Base-by-base conservation (phyloP, 2,888 invertebrate genomes). In the Leptopilina myrica region DNA sequence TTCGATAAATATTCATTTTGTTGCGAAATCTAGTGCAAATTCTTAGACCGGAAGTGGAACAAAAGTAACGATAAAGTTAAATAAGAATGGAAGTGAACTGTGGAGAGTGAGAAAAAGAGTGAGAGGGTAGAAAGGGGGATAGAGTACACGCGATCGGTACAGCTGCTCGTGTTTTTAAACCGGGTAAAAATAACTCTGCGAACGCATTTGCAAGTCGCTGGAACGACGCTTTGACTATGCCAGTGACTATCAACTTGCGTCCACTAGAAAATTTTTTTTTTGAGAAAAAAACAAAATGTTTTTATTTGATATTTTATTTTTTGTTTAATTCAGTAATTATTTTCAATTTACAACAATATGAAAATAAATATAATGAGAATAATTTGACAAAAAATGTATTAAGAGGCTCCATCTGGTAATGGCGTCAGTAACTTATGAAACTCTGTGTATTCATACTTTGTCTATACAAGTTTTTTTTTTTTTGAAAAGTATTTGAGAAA, bases 201-300 rank as follows among this genome's bases (percentile, higher is more conserved):
- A 73, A 73, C 73, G 73, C 73, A 73, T 73, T 73, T 73, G 73
- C 73, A 73, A 73, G 73, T 73, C 73, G 73, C 73, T 73, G 73
- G 73, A 73, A 73, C 73, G 56, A 73, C 7, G 69, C 69, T 73
- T 73, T 56, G 73, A 73, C 73, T 73, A 73, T 73, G 73, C 73
- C 73, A 73, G 73, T 73, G 56, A 33, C 33, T 73, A 73, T 73
- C 73, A 73, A 56, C 56, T 9, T 5, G 33, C 73, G 33, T 33
- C 12, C 33, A 64, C 64, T 73, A 53, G 56, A 53, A 40, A 56
- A 56, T 56, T 5, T 11, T 33, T 56, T 20, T 20, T 20, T 20
- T 20, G 20, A 20, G 33, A 20, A 49, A 49, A 7, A 14, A 26
- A 73, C 46, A 46, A 46, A 46, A 33, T 33, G 1, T 33, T 20